Evolutionary conservation across 2,797 vertebrate species (phyloP), one percentile per base, ranked within the genome.

Genomic region (Galagoides demidoff): DNA sequence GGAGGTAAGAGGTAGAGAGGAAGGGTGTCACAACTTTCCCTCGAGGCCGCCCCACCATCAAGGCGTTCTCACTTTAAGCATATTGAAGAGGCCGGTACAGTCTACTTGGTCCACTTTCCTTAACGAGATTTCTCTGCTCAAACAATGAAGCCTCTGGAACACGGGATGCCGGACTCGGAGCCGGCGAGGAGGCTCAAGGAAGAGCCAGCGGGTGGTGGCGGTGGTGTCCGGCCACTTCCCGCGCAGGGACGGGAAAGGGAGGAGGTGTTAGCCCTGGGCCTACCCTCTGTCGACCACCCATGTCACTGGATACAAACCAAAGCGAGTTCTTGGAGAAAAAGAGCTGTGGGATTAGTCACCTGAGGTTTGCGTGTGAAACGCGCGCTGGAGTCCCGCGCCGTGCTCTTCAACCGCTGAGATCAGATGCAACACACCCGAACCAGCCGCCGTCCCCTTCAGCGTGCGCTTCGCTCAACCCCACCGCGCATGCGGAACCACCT

Each of bases 181-280:
- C 39, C 19, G 63, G 74, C 74, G 39, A 82, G 61, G 43, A 55
- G 71, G 61, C 64, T 49, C 49, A 10, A 6, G 31, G 23, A 73
- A 29, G 29, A 34, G 29, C 12, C 55, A 10, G 94, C 63, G n/a
- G 73, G 37, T 2, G 87, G 92, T 5, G 68, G 39, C 90, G 31
- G 61, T 2, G 25, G 37, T 7, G 87, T 82, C 82, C 90, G 27
- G 84, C 29, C 89, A 84, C 94, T 97, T 97, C 95, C 96, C 97
- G 95, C 97, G 79, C 95, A 63, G 34, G 83, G 8, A 84, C 34
- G 31, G 92, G 89, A 34, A 52, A 71, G 39, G 57, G 82, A 34
- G 66, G 84, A 57, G 71, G 49, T 22, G 61, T 25, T 25, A 34
- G 66, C 76, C 57, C n/a, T 2, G 77, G 96, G 96, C 96, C 96